Conservation (phyloP, 2,797 vertebrate genomes). For the Pyrocephalus nanus region DNA sequence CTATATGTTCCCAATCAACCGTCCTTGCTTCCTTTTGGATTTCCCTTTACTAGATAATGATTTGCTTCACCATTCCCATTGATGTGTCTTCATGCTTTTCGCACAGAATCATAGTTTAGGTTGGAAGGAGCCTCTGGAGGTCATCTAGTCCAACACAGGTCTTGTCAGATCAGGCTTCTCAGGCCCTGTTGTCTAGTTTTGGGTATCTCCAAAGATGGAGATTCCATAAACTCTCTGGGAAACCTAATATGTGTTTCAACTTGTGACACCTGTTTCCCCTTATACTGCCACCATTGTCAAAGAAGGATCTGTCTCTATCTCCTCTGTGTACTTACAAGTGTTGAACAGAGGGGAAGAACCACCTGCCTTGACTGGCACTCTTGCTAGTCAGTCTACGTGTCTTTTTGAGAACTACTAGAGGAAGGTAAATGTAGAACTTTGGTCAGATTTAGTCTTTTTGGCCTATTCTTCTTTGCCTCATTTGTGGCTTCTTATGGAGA, state of each 20-base stretch:
- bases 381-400: not conserved
- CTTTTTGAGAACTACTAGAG: not conserved
- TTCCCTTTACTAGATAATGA: not conserved
- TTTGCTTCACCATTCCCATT: not conserved
- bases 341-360: not conserved
- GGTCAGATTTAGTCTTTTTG: not conserved
- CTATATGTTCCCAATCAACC: rapidly evolving
- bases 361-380: not conserved
- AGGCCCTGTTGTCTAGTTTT: not conserved
- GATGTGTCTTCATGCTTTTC: not conserved
- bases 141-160: not conserved
- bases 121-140: not conserved
- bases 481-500: not conserved
- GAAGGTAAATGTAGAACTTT: rapidly evolving
- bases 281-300: not conserved
- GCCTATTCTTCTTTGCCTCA: not conserved
- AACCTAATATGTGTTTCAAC: not conserved
- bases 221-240: not conserved
- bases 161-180: not conserved
- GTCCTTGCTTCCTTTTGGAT: not conserved
- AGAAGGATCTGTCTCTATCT: not conserved
- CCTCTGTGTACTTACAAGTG: rapidly evolving
- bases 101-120: not conserved
- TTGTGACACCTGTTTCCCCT: not conserved
- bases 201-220: not conserved